Evolutionary conservation across 2,797 vertebrate genomes (phyloP).

Genomic region (Cuniculus paca): DNA sequence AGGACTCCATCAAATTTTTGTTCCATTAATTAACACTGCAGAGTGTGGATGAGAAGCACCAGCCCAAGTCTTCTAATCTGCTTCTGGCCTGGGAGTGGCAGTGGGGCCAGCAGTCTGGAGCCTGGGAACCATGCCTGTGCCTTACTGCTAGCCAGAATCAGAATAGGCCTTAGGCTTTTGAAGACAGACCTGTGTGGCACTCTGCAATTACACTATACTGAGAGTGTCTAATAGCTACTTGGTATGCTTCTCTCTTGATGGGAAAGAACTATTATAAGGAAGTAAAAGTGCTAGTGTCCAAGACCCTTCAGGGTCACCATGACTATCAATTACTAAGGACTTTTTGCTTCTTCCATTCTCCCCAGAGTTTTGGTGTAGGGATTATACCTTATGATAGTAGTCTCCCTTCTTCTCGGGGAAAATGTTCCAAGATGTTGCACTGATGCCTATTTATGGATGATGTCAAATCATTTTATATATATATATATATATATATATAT

Average conservation of each 20-base stretch:
- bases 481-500: background rate
- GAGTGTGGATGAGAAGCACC: background rate
- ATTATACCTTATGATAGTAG: background rate
- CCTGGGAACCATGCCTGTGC: too few species aligned
- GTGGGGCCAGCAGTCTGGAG: background rate
- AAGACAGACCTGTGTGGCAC: fast-evolving
- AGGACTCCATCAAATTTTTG: background rate
- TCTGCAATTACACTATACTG: too few species aligned
- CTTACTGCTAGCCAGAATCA: background rate
- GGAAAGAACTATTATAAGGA: background rate
- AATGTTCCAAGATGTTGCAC: background rate
- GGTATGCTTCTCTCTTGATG: background rate
- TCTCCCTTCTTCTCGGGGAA: background rate
- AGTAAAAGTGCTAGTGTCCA: background rate
- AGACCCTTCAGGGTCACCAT: fast-evolving
- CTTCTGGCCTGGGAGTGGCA: background rate
- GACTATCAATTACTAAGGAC: background rate
- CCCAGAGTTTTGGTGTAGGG: background rate
- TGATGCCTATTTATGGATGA: background rate
- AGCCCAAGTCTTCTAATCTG: background rate
- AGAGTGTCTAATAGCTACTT: background rate
- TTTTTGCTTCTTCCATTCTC: background rate
- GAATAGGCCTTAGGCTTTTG: too few species aligned
- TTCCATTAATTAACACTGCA: too few species aligned
- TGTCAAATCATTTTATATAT: background rate